These are phyloP conservation scores for Lacanobia oleracea DNA, from an alignment of 2,888 invertebrate genomes.

Conservation along the genomic window DNA sequence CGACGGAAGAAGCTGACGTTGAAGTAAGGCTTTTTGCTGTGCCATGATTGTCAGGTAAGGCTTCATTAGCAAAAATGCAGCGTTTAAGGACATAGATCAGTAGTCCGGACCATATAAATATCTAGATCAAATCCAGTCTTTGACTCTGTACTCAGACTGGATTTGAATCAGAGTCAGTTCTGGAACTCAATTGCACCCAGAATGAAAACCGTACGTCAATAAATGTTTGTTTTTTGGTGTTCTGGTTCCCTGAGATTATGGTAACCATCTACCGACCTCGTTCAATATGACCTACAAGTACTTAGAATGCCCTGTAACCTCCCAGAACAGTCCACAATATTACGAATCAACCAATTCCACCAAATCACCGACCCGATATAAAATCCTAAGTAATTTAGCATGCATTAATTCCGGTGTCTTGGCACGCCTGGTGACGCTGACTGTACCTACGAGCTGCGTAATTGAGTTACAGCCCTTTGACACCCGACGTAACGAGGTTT, in stretches of 20 bases:
- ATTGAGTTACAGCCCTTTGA: constrained; percentile 90
- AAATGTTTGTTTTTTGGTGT: neutral
- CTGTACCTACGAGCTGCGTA: constrained; percentile 81
- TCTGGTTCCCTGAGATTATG: no score
- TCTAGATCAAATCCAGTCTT: no score
- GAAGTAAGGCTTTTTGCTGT: constrained; percentile 40
- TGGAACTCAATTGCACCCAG: neutral
- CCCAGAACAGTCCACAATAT: no score
- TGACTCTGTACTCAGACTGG: no score
- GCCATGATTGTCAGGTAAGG: constrained; percentile 3
- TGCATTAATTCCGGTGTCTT: constrained; percentile 71
- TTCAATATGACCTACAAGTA: neutral
- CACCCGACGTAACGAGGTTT: constrained; percentile 88
- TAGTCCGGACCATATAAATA: neutral
- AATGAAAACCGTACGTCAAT: neutral
- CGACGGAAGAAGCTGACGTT: constrained; percentile 50
- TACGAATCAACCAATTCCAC: constrained; percentile 12
- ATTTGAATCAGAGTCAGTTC: neutral
- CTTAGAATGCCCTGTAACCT: no score
- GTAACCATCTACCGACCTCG: neutral
- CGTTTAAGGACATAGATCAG: neutral
- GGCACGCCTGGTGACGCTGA: constrained; percentile 62
- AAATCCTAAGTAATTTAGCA: constrained; percentile 70
- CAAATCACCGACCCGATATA: constrained; percentile 53
- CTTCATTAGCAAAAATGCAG: neutral